Conservation (phyloP, 2,888 invertebrate species). For the Bimastos eiseni region DNA sequence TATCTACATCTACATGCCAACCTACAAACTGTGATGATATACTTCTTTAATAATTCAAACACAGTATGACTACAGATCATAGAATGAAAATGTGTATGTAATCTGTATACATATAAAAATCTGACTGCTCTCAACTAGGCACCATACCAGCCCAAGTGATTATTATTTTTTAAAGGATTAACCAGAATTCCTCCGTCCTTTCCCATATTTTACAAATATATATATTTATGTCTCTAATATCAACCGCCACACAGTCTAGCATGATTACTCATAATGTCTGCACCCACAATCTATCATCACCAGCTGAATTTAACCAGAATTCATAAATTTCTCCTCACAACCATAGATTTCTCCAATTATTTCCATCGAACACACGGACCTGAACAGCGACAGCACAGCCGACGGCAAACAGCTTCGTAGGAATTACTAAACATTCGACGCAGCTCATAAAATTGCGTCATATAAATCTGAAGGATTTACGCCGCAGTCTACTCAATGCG, state of each 20-base stretch:
- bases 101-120: too few species aligned
- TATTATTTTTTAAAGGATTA: neutral
- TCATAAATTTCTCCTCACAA: slow-evolving; percentile 5
- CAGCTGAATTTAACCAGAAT: neutral
- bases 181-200: neutral
- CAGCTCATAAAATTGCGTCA: neutral
- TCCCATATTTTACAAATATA: neutral
- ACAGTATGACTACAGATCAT: too few species aligned
- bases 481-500: neutral
- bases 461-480: slow-evolving; percentile 20
- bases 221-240: neutral
- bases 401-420: neutral
- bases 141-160: neutral
- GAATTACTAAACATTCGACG: neutral
- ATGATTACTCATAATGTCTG: neutral
- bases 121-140: neutral
- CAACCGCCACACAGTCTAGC: too few species aligned
- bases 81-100: too few species aligned
- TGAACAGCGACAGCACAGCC: neutral
- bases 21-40: too few species aligned
- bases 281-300: neutral
- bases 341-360: neutral
- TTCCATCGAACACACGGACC: neutral
- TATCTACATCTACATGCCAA: too few species aligned
- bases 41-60: too few species aligned